phyloP scores from a whole-genome alignment of 2,113 vertebrate genomes.

The Polyodon spathula region DNA sequence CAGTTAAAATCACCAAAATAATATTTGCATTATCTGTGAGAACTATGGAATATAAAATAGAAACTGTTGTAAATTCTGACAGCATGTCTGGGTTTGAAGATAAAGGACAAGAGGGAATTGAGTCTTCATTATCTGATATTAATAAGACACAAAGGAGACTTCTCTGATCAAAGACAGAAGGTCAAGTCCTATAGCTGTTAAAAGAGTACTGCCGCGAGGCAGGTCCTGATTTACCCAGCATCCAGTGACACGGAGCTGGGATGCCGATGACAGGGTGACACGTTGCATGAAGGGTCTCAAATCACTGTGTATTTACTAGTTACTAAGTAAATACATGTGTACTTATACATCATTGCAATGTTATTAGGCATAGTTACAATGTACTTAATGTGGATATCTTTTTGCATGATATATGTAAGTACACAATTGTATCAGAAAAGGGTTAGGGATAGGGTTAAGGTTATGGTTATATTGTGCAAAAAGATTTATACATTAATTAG shows the following conservation, averaged over 20 bases:
- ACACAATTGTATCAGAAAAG: no score
- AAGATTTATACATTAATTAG: no score
- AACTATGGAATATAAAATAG: slow-evolving; percentile 39
- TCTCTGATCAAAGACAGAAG: slow-evolving; percentile 51
- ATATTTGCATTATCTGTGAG: slow-evolving; percentile 20
- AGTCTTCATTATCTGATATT: slow-evolving; percentile 45
- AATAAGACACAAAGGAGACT: slow-evolving; percentile 37
- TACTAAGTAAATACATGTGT: no score
- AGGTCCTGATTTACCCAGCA: slow-evolving; percentile 2
- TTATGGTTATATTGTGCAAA: no score
- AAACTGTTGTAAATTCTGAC: slow-evolving; percentile 27
- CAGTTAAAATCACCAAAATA: slow-evolving; percentile 21
- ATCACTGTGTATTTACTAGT: no score
- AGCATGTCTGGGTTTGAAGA: slow-evolving; percentile 32
- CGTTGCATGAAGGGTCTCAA: no score
- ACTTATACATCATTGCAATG: no score
- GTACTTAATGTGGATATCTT: no score
- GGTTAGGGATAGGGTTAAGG: no score
- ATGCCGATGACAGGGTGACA: no score
- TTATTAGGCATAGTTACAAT: no score
- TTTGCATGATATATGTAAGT: no score
- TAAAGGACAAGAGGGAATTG: slow-evolving; percentile 37
- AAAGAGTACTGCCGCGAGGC: slow-evolving; percentile 16
- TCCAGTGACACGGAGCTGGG: not conserved
- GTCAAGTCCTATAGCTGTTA: slow-evolving; percentile 47